These are phyloP conservation scores for Pyralis farinalis DNA, from an alignment of 2,888 invertebrate species.

Conservation along the genomic window DNA sequence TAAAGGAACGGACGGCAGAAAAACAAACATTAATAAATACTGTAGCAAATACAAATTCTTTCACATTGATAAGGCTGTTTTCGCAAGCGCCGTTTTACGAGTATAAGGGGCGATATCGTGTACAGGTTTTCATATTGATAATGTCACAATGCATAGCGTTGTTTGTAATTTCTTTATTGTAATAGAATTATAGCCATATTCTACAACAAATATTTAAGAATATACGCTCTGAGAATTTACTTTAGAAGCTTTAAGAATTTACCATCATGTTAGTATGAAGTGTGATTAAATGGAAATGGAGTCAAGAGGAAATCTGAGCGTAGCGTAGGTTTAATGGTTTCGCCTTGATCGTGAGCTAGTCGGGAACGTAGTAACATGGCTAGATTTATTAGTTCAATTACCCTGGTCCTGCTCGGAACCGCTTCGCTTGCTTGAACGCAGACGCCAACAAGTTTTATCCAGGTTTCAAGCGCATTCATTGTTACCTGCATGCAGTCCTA, in stretches of 20 bases:
- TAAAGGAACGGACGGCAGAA: neutral
- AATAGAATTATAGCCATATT: too few species aligned
- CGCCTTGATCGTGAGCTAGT: constrained; percentile 61
- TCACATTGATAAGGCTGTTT: constrained; percentile 17
- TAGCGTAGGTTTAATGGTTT: constrained; percentile 65
- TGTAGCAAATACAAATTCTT: neutral
- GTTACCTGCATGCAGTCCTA: constrained; percentile 12
- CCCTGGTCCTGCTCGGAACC: constrained; percentile 60
- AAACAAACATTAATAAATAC: constrained; percentile 9
- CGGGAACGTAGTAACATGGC: constrained; percentile 58
- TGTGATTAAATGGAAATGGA: constrained; percentile 42
- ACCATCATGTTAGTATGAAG: constrained; percentile 27
- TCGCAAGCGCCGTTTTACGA: constrained; percentile 16
- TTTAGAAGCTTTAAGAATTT: constrained; percentile 20
- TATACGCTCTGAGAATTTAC: too few species aligned
- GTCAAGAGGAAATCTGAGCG: constrained; percentile 48
- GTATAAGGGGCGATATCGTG: constrained; percentile 15
- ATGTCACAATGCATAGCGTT: too few species aligned
- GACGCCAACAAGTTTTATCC: constrained; percentile 68
- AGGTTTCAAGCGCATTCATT: constrained; percentile 48
- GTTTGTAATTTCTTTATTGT: too few species aligned
- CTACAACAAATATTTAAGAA: too few species aligned
- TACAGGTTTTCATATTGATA: constrained; percentile 11
- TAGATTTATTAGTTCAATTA: constrained; percentile 80
- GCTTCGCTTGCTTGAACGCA: constrained; percentile 63